These are phyloP conservation scores for Graptemys geographica DNA, from an alignment of 2,797 vertebrate species.

Conservation along the genomic window DNA sequence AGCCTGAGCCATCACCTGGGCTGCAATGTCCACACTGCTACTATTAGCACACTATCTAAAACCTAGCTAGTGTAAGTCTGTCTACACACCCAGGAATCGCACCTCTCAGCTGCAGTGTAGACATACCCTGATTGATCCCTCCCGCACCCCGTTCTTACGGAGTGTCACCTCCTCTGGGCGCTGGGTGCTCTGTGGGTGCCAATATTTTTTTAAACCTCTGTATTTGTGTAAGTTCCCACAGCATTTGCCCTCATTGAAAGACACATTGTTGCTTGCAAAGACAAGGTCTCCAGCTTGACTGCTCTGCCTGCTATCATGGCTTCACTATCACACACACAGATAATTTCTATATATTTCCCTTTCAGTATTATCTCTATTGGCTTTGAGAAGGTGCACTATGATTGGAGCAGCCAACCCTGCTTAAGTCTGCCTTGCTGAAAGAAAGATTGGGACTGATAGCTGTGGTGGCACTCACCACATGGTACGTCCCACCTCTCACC, in stretches of 20 bases:
- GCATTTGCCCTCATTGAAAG: neutral
- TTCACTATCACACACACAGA: constrained; percentile 50
- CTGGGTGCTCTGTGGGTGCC: no score
- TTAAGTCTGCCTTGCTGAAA: neutral
- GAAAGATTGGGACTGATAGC: neutral
- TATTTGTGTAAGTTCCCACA: neutral
- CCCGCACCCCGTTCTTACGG: neutral
- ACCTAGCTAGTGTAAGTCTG: no score
- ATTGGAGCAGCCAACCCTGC: neutral
- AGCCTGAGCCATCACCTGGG: no score
- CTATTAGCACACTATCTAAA: no score
- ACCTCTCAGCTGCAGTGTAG: no score
- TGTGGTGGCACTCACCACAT: neutral
- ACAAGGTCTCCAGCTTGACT: neutral
- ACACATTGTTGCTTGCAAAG: constrained; percentile 9
- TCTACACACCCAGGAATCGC: no score
- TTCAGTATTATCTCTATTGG: constrained; percentile 13
- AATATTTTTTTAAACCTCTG: neutral
- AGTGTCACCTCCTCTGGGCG: neutral
- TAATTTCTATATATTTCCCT: neutral
- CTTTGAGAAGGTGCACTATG: neutral
- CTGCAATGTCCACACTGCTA: no score
- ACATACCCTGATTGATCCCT: no score
- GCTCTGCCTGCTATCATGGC: neutral
- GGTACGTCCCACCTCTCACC: neutral